Conservation (phyloP, 1,140 invertebrate species). For the Melipona quadrifasciata region DNA sequence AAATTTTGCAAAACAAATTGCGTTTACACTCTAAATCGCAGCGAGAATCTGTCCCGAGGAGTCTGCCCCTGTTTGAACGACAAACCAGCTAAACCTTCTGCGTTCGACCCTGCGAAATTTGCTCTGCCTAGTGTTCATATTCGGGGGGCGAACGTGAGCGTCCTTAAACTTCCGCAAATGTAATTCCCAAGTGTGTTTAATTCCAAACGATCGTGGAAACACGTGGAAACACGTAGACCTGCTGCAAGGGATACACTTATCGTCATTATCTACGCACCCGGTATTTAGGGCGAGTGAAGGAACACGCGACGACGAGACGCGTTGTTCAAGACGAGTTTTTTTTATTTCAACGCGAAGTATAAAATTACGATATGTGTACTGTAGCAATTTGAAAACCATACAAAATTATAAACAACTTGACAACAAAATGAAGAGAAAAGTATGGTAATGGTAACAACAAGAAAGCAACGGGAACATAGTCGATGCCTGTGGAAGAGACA, state of each 20-base stretch:
- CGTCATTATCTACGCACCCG: background rate
- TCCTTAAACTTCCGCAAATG: slow-evolving; percentile 7
- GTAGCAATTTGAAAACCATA: no score
- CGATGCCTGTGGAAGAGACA: background rate
- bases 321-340: no score
- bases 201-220: background rate
- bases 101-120: background rate
- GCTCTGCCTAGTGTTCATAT: background rate
- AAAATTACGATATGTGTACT: no score
- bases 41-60: background rate
- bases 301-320: background rate
- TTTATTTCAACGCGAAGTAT: no score
- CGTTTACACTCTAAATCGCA: no score
- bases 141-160: background rate
- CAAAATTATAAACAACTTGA: no score
- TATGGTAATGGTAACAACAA: background rate
- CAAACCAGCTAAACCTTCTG: slow-evolving; percentile 5
- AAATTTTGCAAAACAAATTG: no score
- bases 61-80: background rate
- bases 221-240: background rate
- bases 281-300: background rate
- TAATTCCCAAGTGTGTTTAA: slow-evolving; percentile 14
- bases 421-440: no score
- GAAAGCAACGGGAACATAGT: background rate
- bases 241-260: background rate